Evolutionary conservation across 2,888 invertebrate genomes (phyloP), one percentile per base, ranked within the genome.

Genomic region (Chrysina gloriosa): DNA sequence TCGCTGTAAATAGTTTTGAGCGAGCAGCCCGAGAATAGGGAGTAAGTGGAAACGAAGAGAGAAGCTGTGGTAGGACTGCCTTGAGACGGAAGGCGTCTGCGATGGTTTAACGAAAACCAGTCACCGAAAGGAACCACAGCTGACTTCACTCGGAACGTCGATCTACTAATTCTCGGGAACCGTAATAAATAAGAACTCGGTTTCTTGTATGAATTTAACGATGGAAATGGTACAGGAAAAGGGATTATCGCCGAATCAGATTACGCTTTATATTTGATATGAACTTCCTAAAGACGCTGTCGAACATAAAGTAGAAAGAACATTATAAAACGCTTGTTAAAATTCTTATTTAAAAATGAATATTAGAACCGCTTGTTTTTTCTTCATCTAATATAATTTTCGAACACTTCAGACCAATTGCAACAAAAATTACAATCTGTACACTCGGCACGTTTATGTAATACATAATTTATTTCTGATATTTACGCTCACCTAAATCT

Each of bases 221-320:
- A 6, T 9, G 23, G 54, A 56, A 56, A 52, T 39, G 39, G 56
- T 56, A 36, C 36, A 36, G 36, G 39, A 39, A 56, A 56, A 56
- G 56, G 29, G 39, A 56, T 56, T 56, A 56, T 56, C 56, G 23
- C 25, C 23, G 56, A 39, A 56, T 56, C 39, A 56, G 36, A 23
- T 34, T 31, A 21, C 11, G 36, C 56, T 36, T 23, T 56, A 56
- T 56, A 56, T 56, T 50, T 50, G 5, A n/a, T n/a, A n/a, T n/a
- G n/a, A n/a, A n/a, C n/a, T n/a, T n/a, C n/a, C n/a, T n/a, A n/a
- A n/a, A n/a, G n/a, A n/a, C n/a, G n/a, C n/a, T n/a, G n/a, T n/a
- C n/a, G n/a, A n/a, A n/a, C n/a, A n/a, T n/a, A n/a, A n/a, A n/a
- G n/a, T n/a, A n/a, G n/a, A n/a, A n/a, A n/a, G n/a, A n/a, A n/a